phyloP scores from a whole-genome alignment of 2,888 invertebrate genomes.

The Meiosimyza decipiens region DNA sequence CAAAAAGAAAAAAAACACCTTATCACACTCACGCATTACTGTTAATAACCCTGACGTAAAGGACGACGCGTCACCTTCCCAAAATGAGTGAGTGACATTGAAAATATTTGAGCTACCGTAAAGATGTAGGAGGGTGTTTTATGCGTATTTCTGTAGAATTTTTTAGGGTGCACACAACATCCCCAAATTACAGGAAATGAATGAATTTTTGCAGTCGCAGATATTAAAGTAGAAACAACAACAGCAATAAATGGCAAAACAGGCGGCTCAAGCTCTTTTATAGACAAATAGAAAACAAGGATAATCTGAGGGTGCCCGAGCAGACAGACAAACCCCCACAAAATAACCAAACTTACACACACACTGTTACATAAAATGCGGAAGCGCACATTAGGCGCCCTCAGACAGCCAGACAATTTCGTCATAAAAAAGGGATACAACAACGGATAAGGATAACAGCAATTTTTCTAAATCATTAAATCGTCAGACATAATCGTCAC shows the following conservation, averaged over 20 bases:
- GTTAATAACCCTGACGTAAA: slow-evolving; percentile 23
- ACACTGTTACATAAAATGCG: slow-evolving; percentile 16
- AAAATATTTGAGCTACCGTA: background rate
- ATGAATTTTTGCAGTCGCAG: slow-evolving; percentile 10
- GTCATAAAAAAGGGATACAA: slow-evolving; percentile 9
- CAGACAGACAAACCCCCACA: background rate
- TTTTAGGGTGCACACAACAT: background rate
- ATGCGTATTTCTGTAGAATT: background rate
- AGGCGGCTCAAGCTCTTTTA: background rate
- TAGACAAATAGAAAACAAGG: background rate
- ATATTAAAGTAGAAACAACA: background rate
- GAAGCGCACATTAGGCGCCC: slow-evolving; percentile 32
- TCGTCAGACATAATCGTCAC: slow-evolving; percentile 35
- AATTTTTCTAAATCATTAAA: slow-evolving; percentile 35
- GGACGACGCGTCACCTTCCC: slow-evolving; percentile 2
- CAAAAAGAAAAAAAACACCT: slow-evolving; percentile 3
- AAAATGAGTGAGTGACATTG: slow-evolving; percentile 28
- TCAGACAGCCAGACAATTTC: slow-evolving; percentile 8
- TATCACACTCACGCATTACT: slow-evolving; percentile 16
- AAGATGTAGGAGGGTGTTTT: background rate
- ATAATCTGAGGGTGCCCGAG: background rate
- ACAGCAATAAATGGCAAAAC: background rate
- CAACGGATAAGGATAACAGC: slow-evolving; percentile 18
- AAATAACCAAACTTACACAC: background rate
- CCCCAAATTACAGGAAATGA: slow-evolving; percentile 20